A percentile compares a stretch with the other conserved stretches of the same genome.
phyloP scores from a whole-genome alignment of 2,888 invertebrate genomes.

The Autographa gamma region DNA sequence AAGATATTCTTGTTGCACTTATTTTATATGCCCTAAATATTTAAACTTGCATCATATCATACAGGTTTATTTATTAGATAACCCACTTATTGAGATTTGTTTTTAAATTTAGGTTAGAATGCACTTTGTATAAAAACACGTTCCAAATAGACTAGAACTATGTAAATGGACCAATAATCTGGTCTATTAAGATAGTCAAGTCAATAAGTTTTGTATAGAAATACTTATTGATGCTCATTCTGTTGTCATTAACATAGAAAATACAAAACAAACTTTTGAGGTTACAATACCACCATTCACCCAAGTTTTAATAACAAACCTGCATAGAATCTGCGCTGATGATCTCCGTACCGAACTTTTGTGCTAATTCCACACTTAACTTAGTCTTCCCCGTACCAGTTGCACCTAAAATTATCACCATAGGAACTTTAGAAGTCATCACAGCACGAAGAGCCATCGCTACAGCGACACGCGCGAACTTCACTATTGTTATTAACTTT shows the following conservation, averaged over 20 bases:
- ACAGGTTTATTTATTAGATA: background rate
- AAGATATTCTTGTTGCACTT: background rate
- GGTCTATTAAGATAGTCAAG: background rate
- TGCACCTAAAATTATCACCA: constrained; percentile 97
- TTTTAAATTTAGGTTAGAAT: constrained; percentile 41
- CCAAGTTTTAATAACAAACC: constrained; percentile 85
- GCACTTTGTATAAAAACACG: constrained; percentile 15
- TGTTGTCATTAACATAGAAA: constrained; percentile 10
- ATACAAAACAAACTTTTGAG: constrained; percentile 61
- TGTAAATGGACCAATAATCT: background rate
- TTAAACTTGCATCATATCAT: background rate
- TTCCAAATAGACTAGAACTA: background rate
- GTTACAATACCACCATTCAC: constrained; percentile 66
- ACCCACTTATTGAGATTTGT: constrained; percentile 3
- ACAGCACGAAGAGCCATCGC: constrained; percentile 82
- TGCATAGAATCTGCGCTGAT: constrained; percentile 99
- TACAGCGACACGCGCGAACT: constrained; percentile 74
- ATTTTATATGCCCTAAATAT: background rate
- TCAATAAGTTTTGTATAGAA: background rate
- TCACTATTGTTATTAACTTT: constrained; percentile 79
- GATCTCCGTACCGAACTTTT: constrained; percentile 95
- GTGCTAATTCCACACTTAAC: constrained; percentile 96
- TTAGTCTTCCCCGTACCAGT: constrained; percentile 99
- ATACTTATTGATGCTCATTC: background rate
- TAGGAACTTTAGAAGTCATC: constrained; percentile 87